Conservation (phyloP, 1,140 invertebrate genomes). For the Leptopilina boulardi region DNA sequence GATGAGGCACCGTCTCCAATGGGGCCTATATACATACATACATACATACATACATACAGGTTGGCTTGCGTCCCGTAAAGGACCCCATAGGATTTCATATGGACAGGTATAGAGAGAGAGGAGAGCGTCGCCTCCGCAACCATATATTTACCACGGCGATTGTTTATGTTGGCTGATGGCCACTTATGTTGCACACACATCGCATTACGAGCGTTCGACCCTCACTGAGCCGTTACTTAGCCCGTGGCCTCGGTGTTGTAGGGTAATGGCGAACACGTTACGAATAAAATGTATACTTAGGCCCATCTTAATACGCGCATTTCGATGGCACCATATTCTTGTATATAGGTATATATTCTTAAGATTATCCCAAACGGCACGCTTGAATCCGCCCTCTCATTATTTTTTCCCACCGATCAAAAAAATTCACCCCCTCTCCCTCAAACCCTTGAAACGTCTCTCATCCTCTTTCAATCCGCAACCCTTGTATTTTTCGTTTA, state of each 20-base stretch:
- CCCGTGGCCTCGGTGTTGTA: slow-evolving; percentile 70
- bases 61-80: slow-evolving; percentile 56
- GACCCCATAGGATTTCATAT: slow-evolving; percentile 51
- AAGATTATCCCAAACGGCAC: slow-evolving; percentile 55
- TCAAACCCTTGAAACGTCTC: too few relatives aligned
- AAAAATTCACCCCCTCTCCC: neutral
- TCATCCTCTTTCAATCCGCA: neutral
- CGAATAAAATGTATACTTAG: slow-evolving; percentile 77
- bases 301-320: slow-evolving; percentile 42
- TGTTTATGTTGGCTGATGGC: slow-evolving; percentile 77
- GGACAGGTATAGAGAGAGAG: slow-evolving; percentile 44
- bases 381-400: slow-evolving; percentile 50
- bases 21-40: slow-evolving; percentile 52
- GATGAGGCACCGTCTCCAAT: slow-evolving; percentile 58
- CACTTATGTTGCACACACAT: slow-evolving; percentile 75
- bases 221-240: slow-evolving; percentile 69
- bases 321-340: slow-evolving; percentile 67
- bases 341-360: slow-evolving; percentile 49
- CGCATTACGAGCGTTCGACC: slow-evolving; percentile 66
- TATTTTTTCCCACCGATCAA: slow-evolving; percentile 60
- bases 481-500: neutral
- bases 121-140: slow-evolving; percentile 64
- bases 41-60: slow-evolving; percentile 45
- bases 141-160: slow-evolving; percentile 75
- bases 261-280: slow-evolving; percentile 77